Conservation (phyloP, 2,797 vertebrate genomes). For the Monodelphis domestica region DNA sequence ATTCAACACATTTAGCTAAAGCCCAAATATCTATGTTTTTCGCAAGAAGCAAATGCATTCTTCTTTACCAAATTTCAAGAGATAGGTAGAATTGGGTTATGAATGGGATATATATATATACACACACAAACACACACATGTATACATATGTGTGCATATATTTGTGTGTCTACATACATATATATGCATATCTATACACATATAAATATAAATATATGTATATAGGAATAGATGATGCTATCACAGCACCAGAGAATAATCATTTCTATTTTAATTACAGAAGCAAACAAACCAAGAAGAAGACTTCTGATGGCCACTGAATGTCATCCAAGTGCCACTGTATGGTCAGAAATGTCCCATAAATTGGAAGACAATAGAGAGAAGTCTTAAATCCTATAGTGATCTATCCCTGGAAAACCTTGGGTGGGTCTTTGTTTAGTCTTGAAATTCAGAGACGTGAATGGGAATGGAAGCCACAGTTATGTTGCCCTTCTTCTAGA, state of each 20-base stretch:
- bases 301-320: neutral
- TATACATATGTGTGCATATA: neutral
- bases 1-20: slow-evolving; percentile 58
- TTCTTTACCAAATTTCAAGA: neutral
- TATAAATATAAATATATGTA: neutral
- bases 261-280: neutral
- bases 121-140: no score
- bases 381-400: neutral
- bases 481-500: slow-evolving; percentile 20
- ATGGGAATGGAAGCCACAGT: neutral
- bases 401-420: neutral
- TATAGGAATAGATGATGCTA: neutral
- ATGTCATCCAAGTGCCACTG: neutral
- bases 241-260: neutral
- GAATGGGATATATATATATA: neutral
- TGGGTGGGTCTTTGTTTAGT: neutral
- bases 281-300: neutral
- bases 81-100: neutral
- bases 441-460: slow-evolving; percentile 41
- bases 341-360: neutral
- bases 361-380: neutral
- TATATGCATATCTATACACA: neutral
- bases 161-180: no score
- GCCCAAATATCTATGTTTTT: slow-evolving; percentile 1
- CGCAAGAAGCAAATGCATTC: neutral